A percentile compares a stretch with the other conserved stretches of the same genome.
phyloP scores from a whole-genome alignment of 2,888 invertebrate species.

The Kryphioiulus occultus region DNA sequence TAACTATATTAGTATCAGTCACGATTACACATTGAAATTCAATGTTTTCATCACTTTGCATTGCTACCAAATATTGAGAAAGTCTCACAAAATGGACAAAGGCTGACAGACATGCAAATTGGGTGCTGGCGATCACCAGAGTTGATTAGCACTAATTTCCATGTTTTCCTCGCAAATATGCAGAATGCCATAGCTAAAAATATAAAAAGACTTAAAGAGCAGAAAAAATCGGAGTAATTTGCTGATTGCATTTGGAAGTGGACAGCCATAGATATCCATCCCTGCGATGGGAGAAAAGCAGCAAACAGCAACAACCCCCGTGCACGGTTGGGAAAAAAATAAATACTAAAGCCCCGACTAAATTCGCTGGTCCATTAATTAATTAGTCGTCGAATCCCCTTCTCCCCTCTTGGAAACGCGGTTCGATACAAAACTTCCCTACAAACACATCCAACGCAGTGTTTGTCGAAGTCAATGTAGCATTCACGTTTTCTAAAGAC shows the following conservation, averaged over 20 bases:
- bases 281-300: conserved; percentile 13
- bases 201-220: neutral
- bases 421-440: conserved; percentile 42
- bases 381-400: conserved; percentile 50
- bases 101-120: neutral
- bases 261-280: conserved; percentile 25
- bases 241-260: neutral
- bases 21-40: no score
- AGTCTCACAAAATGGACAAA: no score
- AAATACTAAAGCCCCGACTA: conserved; percentile 26
- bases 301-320: conserved; percentile 24
- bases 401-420: neutral
- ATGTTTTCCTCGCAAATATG: neutral
- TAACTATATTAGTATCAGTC: no score
- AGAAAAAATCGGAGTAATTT: neutral
- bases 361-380: conserved; percentile 47
- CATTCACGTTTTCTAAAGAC: conserved; percentile 42
- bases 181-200: neutral
- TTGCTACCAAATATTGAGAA: no score
- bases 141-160: neutral
- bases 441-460: conserved; percentile 33
- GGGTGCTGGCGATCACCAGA: neutral
- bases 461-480: conserved; percentile 45
- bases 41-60: no score
- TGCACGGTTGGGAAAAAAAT: neutral